Base-by-base conservation (phyloP, 1,140 invertebrate species). In the Cydia amplana region DNA sequence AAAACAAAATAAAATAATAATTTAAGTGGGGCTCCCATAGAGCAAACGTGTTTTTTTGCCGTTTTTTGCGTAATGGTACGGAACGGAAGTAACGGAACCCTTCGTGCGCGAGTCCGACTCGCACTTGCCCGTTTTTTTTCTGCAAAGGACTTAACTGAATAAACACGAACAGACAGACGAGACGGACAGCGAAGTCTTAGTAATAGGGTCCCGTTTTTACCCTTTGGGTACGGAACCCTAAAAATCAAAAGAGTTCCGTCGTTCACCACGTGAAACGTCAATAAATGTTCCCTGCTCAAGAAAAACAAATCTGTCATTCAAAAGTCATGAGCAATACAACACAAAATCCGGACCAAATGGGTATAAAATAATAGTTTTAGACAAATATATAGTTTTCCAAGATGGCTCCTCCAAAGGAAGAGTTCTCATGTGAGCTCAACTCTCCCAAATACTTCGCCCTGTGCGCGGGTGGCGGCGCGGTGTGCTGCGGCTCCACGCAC, bases 401-500 rank as follows among this genome's bases (percentile, higher is more conserved):
- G 79, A 89, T 89, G 87, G 70, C 83, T n/a, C 77, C 79, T 23
- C 82, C 82, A 20, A 78, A 83, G 9, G 81, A 87, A 10, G 65
- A 72, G 74, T 86, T 81, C 64, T 92, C 89, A 1, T 91, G 89
- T 74, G 86, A 88, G 79, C 86, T 92, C 85, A 86, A 80, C 80
- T 91, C 87, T 12, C 83, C 87, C n/a, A 96, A 97, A 88, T 97
- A 95, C 86, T 97, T 96, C 90, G 93, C 94, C 16, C 89, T 96
- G 0, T 97, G 97, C 88, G 96, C 94, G 14, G 93, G 96, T 80
- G 97, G 97, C 70, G 97, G 97, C 75, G 94, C 97, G 67, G 82
- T 97, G 1, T 96, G 96, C 32, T 98, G 97, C 92, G 97, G 97
- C 77, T 83, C 96, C 55, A 95, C 96, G 4, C 94, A 94, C 81